Evolutionary conservation across 2,797 vertebrate species (phyloP).

Genomic region (Xiphophorus birchmanni): DNA sequence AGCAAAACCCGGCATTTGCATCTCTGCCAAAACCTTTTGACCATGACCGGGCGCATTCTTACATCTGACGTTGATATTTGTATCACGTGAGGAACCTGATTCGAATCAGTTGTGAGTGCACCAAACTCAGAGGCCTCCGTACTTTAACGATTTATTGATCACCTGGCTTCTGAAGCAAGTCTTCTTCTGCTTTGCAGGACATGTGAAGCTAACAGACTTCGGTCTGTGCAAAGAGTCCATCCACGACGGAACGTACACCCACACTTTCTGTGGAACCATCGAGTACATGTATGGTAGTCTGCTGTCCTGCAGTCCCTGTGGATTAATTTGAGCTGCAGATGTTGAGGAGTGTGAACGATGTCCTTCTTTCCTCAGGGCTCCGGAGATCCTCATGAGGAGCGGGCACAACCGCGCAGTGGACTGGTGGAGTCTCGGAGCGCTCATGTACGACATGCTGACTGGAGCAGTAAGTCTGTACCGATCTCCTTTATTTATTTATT

Average conservation of each 20-base stretch:
- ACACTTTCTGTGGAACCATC: constrained; percentile 98
- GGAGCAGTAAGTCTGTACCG: constrained; percentile 90
- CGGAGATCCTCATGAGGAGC: constrained; percentile 95
- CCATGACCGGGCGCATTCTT: not conserved
- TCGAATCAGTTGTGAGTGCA: not conserved
- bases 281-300: constrained; percentile 88
- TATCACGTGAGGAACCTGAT: not conserved
- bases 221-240: constrained; percentile 98
- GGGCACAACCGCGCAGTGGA: constrained; percentile 96
- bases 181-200: constrained; percentile 79
- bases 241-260: constrained; percentile 96
- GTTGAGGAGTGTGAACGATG: not conserved
- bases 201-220: constrained; percentile 94
- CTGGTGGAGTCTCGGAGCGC: constrained; percentile 97
- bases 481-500: constrained; percentile 48
- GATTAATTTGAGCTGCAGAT: not conserved
- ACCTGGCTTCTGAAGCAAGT: not conserved
- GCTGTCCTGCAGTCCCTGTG: not conserved
- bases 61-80: not conserved
- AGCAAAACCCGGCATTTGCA: not conserved
- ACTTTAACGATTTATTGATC: not conserved
- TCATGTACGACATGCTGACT: constrained; percentile 98
- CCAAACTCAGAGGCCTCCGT: not conserved
- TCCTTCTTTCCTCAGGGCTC: constrained; percentile 82
- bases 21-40: not conserved